Conservation (phyloP, 1,140 invertebrate species). For the Apolygus lucorum region DNA sequence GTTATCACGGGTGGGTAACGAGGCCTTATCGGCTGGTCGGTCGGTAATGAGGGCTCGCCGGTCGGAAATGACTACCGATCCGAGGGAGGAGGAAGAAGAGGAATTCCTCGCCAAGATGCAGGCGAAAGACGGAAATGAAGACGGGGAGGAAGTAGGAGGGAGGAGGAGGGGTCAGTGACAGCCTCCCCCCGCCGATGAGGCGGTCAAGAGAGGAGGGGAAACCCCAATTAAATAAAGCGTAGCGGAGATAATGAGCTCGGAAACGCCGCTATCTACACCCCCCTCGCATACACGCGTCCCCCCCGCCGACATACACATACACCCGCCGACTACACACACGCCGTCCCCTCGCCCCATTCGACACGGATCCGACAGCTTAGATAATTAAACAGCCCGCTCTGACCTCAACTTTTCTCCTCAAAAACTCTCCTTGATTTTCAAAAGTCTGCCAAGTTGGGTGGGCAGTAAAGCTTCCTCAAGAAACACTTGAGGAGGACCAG, state of each 20-base stretch:
- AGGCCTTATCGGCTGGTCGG: too few species aligned
- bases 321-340: not conserved
- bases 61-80: too few species aligned
- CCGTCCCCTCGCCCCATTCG: not conserved
- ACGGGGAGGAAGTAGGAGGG: not conserved
- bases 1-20: not conserved
- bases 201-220: not conserved
- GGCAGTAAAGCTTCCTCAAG: too few species aligned
- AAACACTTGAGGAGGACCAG: too few species aligned
- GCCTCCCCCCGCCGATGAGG: too few species aligned
- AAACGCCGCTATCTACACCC: not conserved
- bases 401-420: too few species aligned
- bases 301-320: not conserved
- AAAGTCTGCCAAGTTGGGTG: too few species aligned
- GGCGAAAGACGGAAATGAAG: not conserved
- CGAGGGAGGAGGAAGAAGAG: not conserved
- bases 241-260: not conserved
- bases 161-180: too few species aligned
- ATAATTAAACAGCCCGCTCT: not conserved
- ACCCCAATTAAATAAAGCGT: not conserved
- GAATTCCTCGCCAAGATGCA: not conserved
- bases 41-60: too few species aligned
- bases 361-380: not conserved
- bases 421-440: too few species aligned
- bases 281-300: not conserved